A percentile compares a stretch with the other conserved stretches of the same genome.
Evolutionary conservation across 2,888 invertebrate species (phyloP).

Genomic region (Mimumesa dahlbomi): DNA sequence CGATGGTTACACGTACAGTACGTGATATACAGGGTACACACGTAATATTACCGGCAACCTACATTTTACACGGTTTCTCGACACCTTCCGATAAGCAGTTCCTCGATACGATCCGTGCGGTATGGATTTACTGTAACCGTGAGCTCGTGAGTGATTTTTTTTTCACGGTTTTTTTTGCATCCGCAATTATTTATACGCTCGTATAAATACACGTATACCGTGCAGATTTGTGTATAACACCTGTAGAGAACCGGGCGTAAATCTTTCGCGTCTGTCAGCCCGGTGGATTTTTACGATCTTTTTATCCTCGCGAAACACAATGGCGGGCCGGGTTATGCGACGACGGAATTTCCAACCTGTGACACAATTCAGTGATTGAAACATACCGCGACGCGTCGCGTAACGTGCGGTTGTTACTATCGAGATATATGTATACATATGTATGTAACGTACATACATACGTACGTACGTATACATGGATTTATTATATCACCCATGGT

Average conservation of each 20-base stretch:
- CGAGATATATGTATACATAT: too few relatives aligned
- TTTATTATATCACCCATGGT: too few relatives aligned
- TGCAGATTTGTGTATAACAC: constrained; percentile 36
- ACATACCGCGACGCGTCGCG: too few relatives aligned
- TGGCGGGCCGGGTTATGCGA: constrained; percentile 42
- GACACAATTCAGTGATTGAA: constrained; percentile 42
- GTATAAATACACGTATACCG: background rate
- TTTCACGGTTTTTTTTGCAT: background rate
- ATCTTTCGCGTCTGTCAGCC: constrained; percentile 25
- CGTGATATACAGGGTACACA: constrained; percentile 16
- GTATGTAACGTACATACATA: too few relatives aligned
- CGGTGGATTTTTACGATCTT: constrained; percentile 40
- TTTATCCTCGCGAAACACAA: constrained; percentile 38
- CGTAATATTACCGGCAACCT: constrained; percentile 26
- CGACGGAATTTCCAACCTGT: constrained; percentile 26
- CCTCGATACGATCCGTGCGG: constrained; percentile 15
- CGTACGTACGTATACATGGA: too few relatives aligned
- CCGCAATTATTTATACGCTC: background rate
- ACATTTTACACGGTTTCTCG: constrained; percentile 40
- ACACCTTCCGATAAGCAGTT: constrained; percentile 20
- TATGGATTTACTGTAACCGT: constrained; percentile 32
- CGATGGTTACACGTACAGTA: constrained; percentile 17
- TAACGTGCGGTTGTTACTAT: constrained; percentile 21
- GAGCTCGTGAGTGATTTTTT: constrained; percentile 4
- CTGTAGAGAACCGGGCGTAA: constrained; percentile 33